Base-by-base conservation (phyloP, 2,888 invertebrate species). In the Thera britannica region DNA sequence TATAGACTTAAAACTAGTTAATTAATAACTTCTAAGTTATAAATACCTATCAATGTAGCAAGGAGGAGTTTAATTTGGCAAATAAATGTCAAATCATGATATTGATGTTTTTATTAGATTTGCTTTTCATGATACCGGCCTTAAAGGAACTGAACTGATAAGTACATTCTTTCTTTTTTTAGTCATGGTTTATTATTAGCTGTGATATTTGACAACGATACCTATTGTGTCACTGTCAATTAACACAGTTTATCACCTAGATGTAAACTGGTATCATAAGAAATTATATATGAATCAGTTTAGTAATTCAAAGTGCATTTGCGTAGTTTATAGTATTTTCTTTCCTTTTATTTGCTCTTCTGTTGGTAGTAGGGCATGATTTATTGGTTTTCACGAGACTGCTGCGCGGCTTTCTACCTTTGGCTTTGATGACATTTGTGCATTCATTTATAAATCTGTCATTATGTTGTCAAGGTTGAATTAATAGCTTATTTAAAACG, bases 321-420 rank as follows among this genome's bases (percentile, higher is more conserved):
- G 8, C 44, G 44, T 46, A 46, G 44, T 46, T 9, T 7, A 46
- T 38, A 46, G 23, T 12, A 49, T 49, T 49, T 49, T 49, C 49
- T 49, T 49, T 49, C 49, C 12, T 12, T 49, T 12, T 49, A 49
- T 49, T 2, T 23, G 34, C 23, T 51, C 3, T 2, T 23, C n/a
- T 11, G 56, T 46, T 55, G 54, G 12, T 62, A 36, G 56, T 49
- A 62, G 58, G 60, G 46, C 58, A 60, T 68, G 68, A 72, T 72
- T 70, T 68, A 72, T 69, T 63, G 56, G n/a, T 7, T 63, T 62
- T 65, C 64, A 60, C 60, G 67, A 68, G 58, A 58, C 59, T 51
- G 34, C 38, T 11, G 4, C 36, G 36, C 58, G 62, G 71, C 73
- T 74, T 74, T 72, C 72, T 73, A 70, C 60, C 65, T 62, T 61